Percentiles rank a stretch among this genome's conserved stretches.
Evolutionary conservation across 2,888 invertebrate species (phyloP).

Genomic region (Thelaira solivaga): DNA sequence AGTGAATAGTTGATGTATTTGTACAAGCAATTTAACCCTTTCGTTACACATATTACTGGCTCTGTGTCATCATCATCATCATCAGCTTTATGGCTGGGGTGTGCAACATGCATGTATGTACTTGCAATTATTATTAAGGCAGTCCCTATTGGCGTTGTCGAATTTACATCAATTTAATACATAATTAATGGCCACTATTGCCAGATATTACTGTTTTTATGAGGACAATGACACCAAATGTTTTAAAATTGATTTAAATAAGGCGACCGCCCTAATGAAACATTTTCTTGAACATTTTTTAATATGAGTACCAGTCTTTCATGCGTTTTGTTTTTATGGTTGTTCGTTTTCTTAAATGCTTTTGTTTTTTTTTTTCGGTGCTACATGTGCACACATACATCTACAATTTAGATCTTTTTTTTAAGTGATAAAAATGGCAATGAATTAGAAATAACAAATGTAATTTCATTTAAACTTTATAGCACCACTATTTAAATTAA

Average conservation of each 20-base stretch:
- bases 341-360: too few species aligned
- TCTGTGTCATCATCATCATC: constrained; percentile 5
- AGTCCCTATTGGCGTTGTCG: too few species aligned
- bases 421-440: constrained; percentile 33
- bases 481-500: constrained; percentile 36
- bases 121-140: too few species aligned
- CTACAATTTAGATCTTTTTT: not conserved
- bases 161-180: too few species aligned
- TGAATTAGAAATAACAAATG: constrained; percentile 59
- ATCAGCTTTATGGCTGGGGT: not conserved
- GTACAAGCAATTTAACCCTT: constrained; percentile 63
- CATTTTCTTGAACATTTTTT: not conserved
- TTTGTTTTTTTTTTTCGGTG: too few species aligned
- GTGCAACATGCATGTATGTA: too few species aligned
- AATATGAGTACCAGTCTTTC: not conserved
- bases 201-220: too few species aligned
- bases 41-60: constrained; percentile 60
- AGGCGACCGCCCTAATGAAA: constrained; percentile 5
- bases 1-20: constrained; percentile 40
- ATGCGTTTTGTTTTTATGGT: too few species aligned
- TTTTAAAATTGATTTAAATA: too few species aligned
- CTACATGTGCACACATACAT: too few species aligned
- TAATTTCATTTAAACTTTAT: constrained; percentile 55
- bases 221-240: not conserved
- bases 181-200: too few species aligned